Base-by-base conservation (phyloP, 2,113 vertebrate species). In the Garra rufa region DNA sequence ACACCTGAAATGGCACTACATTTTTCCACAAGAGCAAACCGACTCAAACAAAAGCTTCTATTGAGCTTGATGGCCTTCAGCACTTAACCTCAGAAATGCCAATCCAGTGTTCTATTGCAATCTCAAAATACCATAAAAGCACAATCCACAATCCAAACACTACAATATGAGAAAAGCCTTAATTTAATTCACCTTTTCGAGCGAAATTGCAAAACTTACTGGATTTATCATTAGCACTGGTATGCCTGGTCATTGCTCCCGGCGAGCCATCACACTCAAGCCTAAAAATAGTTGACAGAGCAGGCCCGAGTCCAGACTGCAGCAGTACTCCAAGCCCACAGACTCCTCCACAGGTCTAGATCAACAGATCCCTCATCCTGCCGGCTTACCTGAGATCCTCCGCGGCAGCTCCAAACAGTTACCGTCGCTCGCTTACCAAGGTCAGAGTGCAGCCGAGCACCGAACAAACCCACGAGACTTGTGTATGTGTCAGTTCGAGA, bases 271-370 rank as follows among this genome's bases (percentile, higher is more conserved):
- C 34, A 8, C 52, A 78, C 17, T 86, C 76, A 85, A 80, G 76
- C 61, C 92, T 92, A 94, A 91, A 93, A 91, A 92, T 94, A 93
- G 90, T 24, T n/a, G 57, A n/a, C 4, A 61, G 81, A 79, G 85
- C 70, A 71, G 70, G 88, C 75, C 77, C 48, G 75, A 81, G 84
- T 83, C 34, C 81, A 38, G 30, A 70, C 71, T 73, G 13, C 83
- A 28, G 86, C 81, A 85, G 26, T n/a, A 80, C 41, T 26, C 43
- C 43, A 50, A 78, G 63, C 80, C 85, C 63, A 81, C 21, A 82
- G 30, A 81, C 79, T 85, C 79, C 61, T 73, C 38, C 38, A 57
- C 13, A 7, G 46, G 28, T 14, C 71, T 59, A 81, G 1, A 44
- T 41, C 44, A 50, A 26, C 44, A 30, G 57, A 50, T 41, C 26